A percentile compares a stretch with the other conserved stretches of the same genome.
Evolutionary conservation across 2,888 invertebrate species (phyloP).

Genomic region (Dryomyza anilis): DNA sequence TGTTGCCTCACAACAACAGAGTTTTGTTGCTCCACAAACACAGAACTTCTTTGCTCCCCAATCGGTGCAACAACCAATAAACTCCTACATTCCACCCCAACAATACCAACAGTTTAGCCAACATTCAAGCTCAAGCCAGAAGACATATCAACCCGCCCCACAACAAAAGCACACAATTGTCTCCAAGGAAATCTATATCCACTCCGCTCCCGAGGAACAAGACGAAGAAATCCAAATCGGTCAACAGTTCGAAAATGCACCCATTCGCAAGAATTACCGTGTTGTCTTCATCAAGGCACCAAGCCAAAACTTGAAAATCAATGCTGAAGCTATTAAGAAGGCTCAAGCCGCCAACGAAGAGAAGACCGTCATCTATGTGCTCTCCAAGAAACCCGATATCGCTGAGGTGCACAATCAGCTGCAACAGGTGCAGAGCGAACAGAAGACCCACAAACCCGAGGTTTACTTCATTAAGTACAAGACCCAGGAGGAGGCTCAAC

Average conservation of each 20-base stretch:
- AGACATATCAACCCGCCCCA: slow-evolving; percentile 18
- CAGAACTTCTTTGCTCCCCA: not conserved
- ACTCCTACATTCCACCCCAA: slow-evolving; percentile 5
- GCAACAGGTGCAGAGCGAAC: slow-evolving; percentile 61
- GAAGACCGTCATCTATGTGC: slow-evolving; percentile 60
- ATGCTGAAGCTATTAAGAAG: slow-evolving; percentile 54
- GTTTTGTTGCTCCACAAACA: not conserved
- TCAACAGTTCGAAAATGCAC: slow-evolving; percentile 42
- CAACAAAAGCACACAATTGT: slow-evolving; percentile 45
- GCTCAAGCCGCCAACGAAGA: slow-evolving; percentile 56
- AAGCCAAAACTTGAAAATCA: slow-evolving; percentile 58
- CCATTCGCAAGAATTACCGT: slow-evolving; percentile 58
- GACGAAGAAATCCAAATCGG: slow-evolving; percentile 44
- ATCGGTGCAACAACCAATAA: not conserved
- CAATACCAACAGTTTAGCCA: slow-evolving; percentile 11
- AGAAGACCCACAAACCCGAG: slow-evolving; percentile 57
- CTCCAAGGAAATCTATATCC: slow-evolving; percentile 56
- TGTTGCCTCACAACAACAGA: not conserved
- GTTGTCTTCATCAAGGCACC: slow-evolving; percentile 61
- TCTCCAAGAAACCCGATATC: slow-evolving; percentile 57
- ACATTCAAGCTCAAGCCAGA: slow-evolving; percentile 2
- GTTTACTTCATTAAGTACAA: slow-evolving; percentile 62
- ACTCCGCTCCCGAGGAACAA: slow-evolving; percentile 55
- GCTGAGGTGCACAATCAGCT: slow-evolving; percentile 67
- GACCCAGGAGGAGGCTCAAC: slow-evolving; percentile 57